Percentiles rank a stretch among this genome's conserved stretches.
Conservation (phyloP, 1,140 invertebrate genomes). For the Temnothorax curvispinosus region DNA sequence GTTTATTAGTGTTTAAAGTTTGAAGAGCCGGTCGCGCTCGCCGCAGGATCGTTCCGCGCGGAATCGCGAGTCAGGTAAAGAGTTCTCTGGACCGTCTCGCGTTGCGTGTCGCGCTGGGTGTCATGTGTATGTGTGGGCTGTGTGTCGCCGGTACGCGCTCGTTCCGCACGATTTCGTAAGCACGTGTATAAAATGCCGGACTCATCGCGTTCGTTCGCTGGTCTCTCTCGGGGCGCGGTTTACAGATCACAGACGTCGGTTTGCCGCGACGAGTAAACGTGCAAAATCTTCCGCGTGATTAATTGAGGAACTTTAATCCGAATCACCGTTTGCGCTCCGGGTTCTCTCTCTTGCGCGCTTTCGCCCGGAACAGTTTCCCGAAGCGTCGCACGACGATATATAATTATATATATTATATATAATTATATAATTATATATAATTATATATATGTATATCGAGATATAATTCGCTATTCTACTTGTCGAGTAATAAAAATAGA, state of each 20-base stretch:
- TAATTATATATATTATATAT: constrained; percentile 61
- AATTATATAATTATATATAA: neutral
- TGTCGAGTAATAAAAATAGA: constrained; percentile 86
- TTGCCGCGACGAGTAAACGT: neutral
- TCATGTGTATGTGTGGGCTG: neutral
- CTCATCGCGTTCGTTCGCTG: neutral
- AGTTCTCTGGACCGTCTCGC: constrained; percentile 3
- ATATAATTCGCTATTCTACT: constrained; percentile 76
- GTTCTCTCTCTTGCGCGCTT: neutral
- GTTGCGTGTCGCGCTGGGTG: neutral
- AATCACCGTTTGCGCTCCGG: neutral
- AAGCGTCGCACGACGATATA: constrained; percentile 40
- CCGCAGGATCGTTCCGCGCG: constrained; percentile 51
- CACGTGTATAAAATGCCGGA: neutral
- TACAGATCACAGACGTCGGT: neutral
- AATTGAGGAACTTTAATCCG: constrained; percentile 55
- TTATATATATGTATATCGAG: constrained; percentile 66
- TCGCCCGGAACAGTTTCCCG: constrained; percentile 24
- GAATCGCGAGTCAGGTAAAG: constrained; percentile 28
- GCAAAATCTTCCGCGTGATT: neutral
- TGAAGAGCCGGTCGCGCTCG: constrained; percentile 67
- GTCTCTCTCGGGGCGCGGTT: neutral
- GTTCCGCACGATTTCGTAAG: neutral
- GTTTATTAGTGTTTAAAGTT: constrained; percentile 76
- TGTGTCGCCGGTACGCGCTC: neutral